Evolutionary conservation across 1,140 invertebrate species (phyloP), one percentile per base, ranked within the genome.

Genomic region (Rhagoletis pomonella): DNA sequence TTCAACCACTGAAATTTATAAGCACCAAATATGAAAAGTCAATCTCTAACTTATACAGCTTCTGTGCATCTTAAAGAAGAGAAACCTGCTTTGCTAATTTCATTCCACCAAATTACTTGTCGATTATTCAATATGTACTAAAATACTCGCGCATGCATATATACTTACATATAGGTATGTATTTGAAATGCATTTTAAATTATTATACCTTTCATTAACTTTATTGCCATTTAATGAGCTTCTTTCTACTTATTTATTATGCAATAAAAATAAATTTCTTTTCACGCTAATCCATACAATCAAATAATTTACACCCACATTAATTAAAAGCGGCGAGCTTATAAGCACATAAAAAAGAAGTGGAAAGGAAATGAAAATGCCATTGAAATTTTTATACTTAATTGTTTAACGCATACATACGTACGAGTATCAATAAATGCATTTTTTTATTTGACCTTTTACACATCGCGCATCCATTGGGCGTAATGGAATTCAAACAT

Each of bases 261-360:
- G 44, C 19, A 2, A 81, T 81, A 81, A 81, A 55, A 81, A 81
- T 29, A n/a, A 55, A 55, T 17, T 50, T 10, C 47, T n/a, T 29
- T 50, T 58, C 10, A 81, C 47, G 17, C 42, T 44, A 17, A 81
- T 81, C 55, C 47, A 4, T 5, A 12, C 47, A 58, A 81, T 55
- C n/a, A 50, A 81, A 55, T 81, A 81, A 81, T 55, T 55, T 81
- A 29, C 73, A 29, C 47, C n/a, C 44, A 55, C n/a, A 50, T 29
- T 81, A 81, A 81, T 81, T 81, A 81, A 55, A 58, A 50, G 14
- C 73, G 9, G 17, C 19, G 14, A 81, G 9, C 9, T 19, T 7
- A 29, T 17, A 50, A 14, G 4, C 60, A 3, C 14, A 81, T n/a
- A 55, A 55, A 55, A 19, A 55, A 19, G n/a, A 81, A 73, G 55